phyloP scores from a whole-genome alignment of 2,113 vertebrate species.

The Hyla sarda region DNA sequence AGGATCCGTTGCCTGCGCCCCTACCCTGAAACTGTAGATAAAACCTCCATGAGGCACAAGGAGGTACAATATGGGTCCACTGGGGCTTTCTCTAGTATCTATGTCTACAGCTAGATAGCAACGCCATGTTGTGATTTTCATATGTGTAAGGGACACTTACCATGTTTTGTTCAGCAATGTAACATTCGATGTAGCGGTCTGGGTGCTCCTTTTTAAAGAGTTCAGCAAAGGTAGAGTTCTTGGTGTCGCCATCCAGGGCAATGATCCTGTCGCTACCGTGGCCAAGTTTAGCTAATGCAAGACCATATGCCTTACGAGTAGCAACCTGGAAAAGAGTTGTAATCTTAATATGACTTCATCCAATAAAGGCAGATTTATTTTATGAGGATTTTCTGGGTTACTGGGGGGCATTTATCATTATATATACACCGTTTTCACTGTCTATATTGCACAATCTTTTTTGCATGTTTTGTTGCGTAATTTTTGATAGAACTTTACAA shows the following conservation, averaged over 20 bases:
- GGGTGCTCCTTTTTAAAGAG: slow-evolving; percentile 94
- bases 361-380: neutral
- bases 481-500: no score
- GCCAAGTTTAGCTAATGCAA: slow-evolving; percentile 88
- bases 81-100: neutral
- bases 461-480: no score
- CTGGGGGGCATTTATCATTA: no score
- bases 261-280: slow-evolving; percentile 86
- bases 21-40: neutral
- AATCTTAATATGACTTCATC: neutral
- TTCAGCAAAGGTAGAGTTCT: slow-evolving; percentile 93
- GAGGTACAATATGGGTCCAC: no score
- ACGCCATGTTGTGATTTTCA: neutral
- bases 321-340: slow-evolving; percentile 75
- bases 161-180: slow-evolving; percentile 96
- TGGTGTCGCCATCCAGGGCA: slow-evolving; percentile 91
- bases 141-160: slow-evolving; percentile 67
- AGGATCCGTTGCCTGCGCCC: no score
- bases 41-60: no score
- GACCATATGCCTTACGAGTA: slow-evolving; percentile 90
- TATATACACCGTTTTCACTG: no score
- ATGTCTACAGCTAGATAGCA: neutral
- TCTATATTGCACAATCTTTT: no score
- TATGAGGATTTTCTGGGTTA: neutral
- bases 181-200: slow-evolving; percentile 91